A percentile compares a stretch with the other conserved stretches of the same genome.
Conservation (phyloP, 2,113 vertebrate genomes). For the Clarias batrachus region DNA sequence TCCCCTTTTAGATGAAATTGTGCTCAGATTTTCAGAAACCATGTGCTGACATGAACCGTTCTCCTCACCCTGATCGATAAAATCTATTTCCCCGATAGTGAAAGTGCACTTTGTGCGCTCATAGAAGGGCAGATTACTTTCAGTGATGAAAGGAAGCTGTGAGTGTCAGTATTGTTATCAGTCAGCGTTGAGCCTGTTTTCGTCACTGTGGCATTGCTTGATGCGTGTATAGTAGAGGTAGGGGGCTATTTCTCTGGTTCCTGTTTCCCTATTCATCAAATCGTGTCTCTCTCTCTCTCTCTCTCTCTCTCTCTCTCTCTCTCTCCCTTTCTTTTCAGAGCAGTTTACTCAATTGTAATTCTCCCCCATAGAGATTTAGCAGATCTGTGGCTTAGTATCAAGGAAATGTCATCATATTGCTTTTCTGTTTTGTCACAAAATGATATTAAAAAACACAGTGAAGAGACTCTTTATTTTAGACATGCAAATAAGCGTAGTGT, state of each 20-base stretch:
- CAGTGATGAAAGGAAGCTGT: conserved; percentile 42
- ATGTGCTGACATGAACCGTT: conserved; percentile 35
- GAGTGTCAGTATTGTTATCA: conserved; percentile 51
- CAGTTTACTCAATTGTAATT: not conserved
- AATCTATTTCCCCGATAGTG: conserved; percentile 44
- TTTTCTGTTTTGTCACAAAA: conserved; percentile 25
- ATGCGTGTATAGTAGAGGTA: conserved; percentile 14
- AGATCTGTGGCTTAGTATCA: not conserved
- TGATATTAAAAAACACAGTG: conserved; percentile 7
- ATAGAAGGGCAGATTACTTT: conserved; percentile 47
- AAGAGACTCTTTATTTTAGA: not conserved
- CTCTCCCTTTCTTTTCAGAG: not conserved
- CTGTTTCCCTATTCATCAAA: conserved; percentile 7
- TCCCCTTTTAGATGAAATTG: conserved; percentile 30
- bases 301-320: no score
- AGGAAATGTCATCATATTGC: conserved; percentile 9
- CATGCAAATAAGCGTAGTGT: not conserved
- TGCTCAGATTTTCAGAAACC: conserved; percentile 34
- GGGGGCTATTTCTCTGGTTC: conserved; percentile 11
- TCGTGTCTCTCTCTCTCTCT: not conserved
- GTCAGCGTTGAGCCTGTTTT: conserved; percentile 44
- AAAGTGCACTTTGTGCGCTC: conserved; percentile 40
- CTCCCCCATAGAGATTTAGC: not conserved
- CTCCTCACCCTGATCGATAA: conserved; percentile 39
- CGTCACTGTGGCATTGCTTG: conserved; percentile 29